Evolutionary conservation across 2,888 invertebrate genomes (phyloP), one percentile per base, ranked within the genome.

Genomic region (Eilema caniola): DNA sequence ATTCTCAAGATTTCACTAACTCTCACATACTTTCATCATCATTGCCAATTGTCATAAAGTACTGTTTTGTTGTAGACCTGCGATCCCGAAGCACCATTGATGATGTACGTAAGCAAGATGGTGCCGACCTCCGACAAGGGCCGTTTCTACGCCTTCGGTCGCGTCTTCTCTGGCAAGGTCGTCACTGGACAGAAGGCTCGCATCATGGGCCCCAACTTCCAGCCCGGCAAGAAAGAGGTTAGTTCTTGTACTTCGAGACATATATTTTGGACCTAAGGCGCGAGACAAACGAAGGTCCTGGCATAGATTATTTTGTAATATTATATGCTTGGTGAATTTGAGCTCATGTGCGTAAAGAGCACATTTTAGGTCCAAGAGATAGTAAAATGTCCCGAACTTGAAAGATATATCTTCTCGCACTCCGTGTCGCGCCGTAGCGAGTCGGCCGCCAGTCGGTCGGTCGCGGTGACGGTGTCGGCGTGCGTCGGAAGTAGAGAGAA

Each of bases 71-170:
- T 41, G 14, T 83, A 98, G 97, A 98, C 91, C 89, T 99, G 99
- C 90, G 99, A 99, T 94, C 98, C 99, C 20, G 98, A 98, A 83
- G 99, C 98, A 61, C 99, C 99, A 23, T 96, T 99, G 72, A 99
- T 99, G 99, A 99, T 99, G 99, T 99, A 99, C 97, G 97, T 99
- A 83, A 99, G 99, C 66, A 99, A 99, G 96, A 99, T 99, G 99
- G 99, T 99, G 92, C 99, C 99, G 82, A 99, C 99, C 23, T 98
- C 99, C 20, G 99, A 99, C 95, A 99, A 99, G 96, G 99, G 99
- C 77, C 98, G 99, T 91, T 99, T 99, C 97, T 99, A 99, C 95
- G 99, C 99, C 75, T 99, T 99, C 93, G 99, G 99, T 66, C 99
- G 99, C 95, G 99, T 99, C 41, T 99, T 99, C 96, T 98, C 99